A percentile compares a stretch with the other conserved stretches of the same genome.
phyloP scores from a whole-genome alignment of 2,888 invertebrate genomes.

The Seladonia tumulorum region DNA sequence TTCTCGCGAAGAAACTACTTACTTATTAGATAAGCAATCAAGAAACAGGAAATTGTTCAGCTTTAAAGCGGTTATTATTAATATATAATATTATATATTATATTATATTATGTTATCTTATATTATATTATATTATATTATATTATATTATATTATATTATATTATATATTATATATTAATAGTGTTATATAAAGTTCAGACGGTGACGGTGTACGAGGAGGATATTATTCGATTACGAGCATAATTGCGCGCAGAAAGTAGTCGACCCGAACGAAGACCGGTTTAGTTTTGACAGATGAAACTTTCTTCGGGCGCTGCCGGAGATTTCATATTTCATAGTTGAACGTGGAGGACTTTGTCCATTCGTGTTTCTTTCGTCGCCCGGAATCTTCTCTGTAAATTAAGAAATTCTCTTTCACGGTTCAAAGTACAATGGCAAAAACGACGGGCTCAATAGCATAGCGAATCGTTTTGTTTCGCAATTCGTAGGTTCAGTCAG shows the following conservation, averaged over 20 bases:
- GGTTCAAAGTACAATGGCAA: not conserved
- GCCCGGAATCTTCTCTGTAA: not conserved
- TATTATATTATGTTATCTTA: no score
- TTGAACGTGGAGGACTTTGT: no score
- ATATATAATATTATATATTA: no score
- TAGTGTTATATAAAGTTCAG: no score
- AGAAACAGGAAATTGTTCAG: no score
- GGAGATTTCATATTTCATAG: not conserved
- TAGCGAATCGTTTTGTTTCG: not conserved
- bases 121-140: no score
- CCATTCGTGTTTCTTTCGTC: no score
- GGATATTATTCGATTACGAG: not conserved
- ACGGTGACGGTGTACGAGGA: not conserved
- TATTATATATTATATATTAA: no score
- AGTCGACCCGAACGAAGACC: not conserved
- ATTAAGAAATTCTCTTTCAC: not conserved
- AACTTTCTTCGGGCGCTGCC: conserved; percentile 1
- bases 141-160: no score
- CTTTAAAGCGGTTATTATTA: no score
- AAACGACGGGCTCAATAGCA: not conserved
- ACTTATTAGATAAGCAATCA: no score
- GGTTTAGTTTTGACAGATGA: not conserved
- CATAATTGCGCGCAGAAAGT: not conserved
- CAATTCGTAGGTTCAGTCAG: not conserved
- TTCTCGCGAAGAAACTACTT: not conserved